Evolutionary conservation across 2,888 invertebrate genomes (phyloP).

Genomic region (Mycalesis mineus): DNA sequence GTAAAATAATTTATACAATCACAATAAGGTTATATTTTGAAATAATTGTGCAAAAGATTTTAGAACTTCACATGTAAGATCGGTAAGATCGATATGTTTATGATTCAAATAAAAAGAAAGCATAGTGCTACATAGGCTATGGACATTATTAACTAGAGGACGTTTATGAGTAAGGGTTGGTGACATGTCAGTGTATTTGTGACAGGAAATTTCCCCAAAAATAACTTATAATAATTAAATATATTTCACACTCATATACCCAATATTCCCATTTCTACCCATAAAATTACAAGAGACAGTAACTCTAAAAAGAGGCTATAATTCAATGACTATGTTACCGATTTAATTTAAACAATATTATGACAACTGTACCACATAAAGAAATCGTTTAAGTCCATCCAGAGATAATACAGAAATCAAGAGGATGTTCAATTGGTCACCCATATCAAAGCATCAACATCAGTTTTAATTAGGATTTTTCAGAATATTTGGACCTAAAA

Average conservation of each 20-base stretch:
- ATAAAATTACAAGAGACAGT: conserved; percentile 39
- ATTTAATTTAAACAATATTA: neutral
- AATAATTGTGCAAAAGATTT: conserved; percentile 22
- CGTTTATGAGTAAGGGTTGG: conserved; percentile 19
- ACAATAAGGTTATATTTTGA: neutral
- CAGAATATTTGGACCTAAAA: too few relatives aligned
- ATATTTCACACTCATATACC: conserved; percentile 22
- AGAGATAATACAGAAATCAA: too few relatives aligned
- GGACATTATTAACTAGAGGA: conserved; percentile 12
- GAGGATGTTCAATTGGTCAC: too few relatives aligned
- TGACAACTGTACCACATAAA: neutral
- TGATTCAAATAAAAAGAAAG: conserved; percentile 27
- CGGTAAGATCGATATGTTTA: conserved; percentile 6
- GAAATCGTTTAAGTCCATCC: too few relatives aligned
- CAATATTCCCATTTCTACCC: conserved; percentile 24
- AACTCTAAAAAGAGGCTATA: conserved; percentile 40
- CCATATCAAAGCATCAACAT: too few relatives aligned
- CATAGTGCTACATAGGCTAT: conserved; percentile 30
- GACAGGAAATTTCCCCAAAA: conserved; percentile 20
- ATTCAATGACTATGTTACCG: conserved; percentile 50
- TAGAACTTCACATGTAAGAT: conserved; percentile 7
- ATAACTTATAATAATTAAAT: conserved; percentile 13
- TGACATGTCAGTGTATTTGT: conserved; percentile 26
- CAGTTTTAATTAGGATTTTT: too few relatives aligned
- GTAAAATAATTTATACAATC: conserved; percentile 9